Conservation (phyloP, 2,888 invertebrate genomes). For the Leptarthrus brevirostris region DNA sequence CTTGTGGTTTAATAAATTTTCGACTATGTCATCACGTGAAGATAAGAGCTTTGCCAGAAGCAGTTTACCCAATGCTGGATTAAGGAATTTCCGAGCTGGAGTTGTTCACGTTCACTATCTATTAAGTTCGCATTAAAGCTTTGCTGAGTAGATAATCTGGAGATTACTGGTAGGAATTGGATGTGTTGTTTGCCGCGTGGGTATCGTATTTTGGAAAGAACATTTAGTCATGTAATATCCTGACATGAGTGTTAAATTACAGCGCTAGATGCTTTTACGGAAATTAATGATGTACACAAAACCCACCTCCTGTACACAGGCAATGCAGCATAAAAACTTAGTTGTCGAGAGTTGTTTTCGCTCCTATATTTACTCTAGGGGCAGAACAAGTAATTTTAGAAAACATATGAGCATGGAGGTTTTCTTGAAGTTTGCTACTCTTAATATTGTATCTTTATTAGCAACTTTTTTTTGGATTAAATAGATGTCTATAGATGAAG, state of each 20-base stretch:
- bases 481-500: too few relatives aligned
- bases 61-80: constrained; percentile 27
- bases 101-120: not conserved
- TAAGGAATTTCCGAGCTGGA: constrained; percentile 5
- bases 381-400: too few relatives aligned
- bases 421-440: too few relatives aligned
- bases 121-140: not conserved
- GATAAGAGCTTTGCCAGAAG: not conserved
- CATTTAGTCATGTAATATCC: constrained; percentile 1
- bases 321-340: too few relatives aligned
- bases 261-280: not conserved
- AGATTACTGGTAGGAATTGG: not conserved
- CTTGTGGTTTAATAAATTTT: not conserved
- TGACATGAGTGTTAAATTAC: constrained; percentile 12
- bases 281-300: not conserved
- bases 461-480: too few relatives aligned
- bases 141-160: not conserved
- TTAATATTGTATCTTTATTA: too few relatives aligned
- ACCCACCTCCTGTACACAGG: too few relatives aligned
- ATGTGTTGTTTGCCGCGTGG: not conserved
- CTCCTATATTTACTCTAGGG: too few relatives aligned
- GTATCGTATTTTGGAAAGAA: not conserved
- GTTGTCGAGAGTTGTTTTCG: too few relatives aligned
- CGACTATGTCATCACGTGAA: not conserved
- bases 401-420: too few relatives aligned